Evolutionary conservation across 1,140 invertebrate species (phyloP).

Genomic region (Protaetia brevitarsis): DNA sequence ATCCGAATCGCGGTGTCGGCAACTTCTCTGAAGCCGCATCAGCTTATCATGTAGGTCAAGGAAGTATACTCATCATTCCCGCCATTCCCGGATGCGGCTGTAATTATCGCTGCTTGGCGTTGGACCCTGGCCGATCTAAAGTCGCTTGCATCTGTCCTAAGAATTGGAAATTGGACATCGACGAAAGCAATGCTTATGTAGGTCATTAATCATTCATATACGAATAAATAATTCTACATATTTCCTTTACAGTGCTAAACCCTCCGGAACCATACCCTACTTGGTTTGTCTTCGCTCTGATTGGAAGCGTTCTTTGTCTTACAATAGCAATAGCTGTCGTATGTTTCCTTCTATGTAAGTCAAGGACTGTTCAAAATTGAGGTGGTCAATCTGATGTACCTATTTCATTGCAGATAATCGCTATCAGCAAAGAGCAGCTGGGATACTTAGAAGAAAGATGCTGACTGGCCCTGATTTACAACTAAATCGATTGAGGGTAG

Average conservation of each 20-base stretch:
- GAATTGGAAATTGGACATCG: slow-evolving; percentile 62
- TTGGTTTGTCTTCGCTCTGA: slow-evolving; percentile 39
- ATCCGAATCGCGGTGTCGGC: slow-evolving; percentile 48
- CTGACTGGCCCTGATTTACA: slow-evolving; percentile 77
- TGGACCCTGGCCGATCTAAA: slow-evolving; percentile 70
- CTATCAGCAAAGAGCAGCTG: slow-evolving; percentile 72
- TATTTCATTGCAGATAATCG: slow-evolving; percentile 62
- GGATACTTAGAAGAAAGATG: slow-evolving; percentile 64
- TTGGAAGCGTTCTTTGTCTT: slow-evolving; percentile 39
- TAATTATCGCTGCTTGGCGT: slow-evolving; percentile 74
- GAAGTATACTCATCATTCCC: slow-evolving; percentile 69
- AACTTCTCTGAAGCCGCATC: slow-evolving; percentile 54
- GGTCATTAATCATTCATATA: slow-evolving; percentile 38
- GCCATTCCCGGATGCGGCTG: slow-evolving; percentile 74
- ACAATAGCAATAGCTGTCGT: slow-evolving; percentile 37
- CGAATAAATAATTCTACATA: not conserved
- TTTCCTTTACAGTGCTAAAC: slow-evolving; percentile 34
- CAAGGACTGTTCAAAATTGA: slow-evolving; percentile 46
- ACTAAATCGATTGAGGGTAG: slow-evolving; percentile 68
- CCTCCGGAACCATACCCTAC: slow-evolving; percentile 34
- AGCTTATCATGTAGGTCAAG: slow-evolving; percentile 62
- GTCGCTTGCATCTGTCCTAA: slow-evolving; percentile 76
- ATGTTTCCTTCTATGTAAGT: slow-evolving; percentile 47
- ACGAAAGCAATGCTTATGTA: slow-evolving; percentile 59
- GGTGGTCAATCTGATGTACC: not conserved